Evolutionary conservation across 2,888 invertebrate species (phyloP), one percentile per base, ranked within the genome.

Genomic region (Nysson spinosus): DNA sequence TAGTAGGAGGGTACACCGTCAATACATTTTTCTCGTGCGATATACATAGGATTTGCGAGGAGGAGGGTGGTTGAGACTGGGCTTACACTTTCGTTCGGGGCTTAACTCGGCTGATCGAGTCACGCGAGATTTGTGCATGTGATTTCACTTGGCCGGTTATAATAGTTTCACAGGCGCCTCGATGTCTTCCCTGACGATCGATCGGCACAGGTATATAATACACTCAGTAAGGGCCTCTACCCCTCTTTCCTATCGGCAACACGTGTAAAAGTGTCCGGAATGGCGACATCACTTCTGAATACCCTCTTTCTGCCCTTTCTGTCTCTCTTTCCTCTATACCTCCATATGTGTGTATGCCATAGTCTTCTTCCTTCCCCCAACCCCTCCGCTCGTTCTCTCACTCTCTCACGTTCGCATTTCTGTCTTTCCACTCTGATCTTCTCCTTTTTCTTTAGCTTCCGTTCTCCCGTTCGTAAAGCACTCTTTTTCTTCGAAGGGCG

Each of bases 111-210:
- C 40, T 17, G 56, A 32, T 54, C 30, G 54, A 63, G 72, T 76
- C 73, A 75, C 70, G 78, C 64, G 69, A 77, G 78, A 70, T 73
- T 69, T 47, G 61, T 51, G 55, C 62, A 16, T 61, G 62, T 60
- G 69, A 71, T 75, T 74, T 58, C 42, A 16, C 24, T 7, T 24
- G 42, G 39, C 17, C 49, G 55, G 46, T 65, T 74, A 67, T 62
- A n/a, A n/a, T n/a, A 30, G 67, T 40, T 66, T 69, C 56, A 50
- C 68, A 43, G 81, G 81, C 78, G 81, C 81, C 81, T 51, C 66
- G 68, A 68, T 77, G 81, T 79, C 80, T 78, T 75, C 61, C 16
- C 51, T 28, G 56, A 9, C 63, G 65, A 75, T 73, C 76, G 76
- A 76, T 71, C 51, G 65, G 34, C 50, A 44, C 40, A 39, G 42